A percentile compares a stretch with the other conserved stretches of the same genome.
Evolutionary conservation across 2,113 vertebrate species (phyloP).

Genomic region (Erpornis zantholeuca): DNA sequence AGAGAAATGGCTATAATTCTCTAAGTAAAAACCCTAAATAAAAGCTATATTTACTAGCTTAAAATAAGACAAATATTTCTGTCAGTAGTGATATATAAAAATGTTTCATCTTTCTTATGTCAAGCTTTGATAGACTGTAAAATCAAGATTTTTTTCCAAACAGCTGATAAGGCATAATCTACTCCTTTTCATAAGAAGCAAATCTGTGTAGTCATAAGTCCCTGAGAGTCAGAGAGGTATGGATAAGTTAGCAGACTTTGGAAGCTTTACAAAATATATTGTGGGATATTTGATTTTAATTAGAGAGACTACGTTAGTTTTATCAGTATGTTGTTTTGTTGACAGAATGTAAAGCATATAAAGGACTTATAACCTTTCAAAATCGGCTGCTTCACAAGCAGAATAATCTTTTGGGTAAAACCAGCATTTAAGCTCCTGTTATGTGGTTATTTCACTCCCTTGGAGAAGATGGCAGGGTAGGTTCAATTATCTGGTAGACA

Average conservation of each 20-base stretch:
- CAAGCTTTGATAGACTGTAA: not conserved
- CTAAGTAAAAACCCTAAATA: not conserved
- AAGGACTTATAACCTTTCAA: conserved; percentile 41
- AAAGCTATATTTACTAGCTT: not conserved
- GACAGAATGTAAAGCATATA: conserved; percentile 20
- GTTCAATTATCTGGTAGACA: conserved; percentile 56
- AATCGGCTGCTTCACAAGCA: not conserved
- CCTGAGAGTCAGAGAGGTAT: not conserved
- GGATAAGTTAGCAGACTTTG: not conserved
- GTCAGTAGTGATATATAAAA: not conserved
- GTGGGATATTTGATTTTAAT: conserved; percentile 11
- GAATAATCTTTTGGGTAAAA: conserved; percentile 33
- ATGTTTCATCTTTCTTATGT: not conserved
- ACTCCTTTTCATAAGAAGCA: not conserved
- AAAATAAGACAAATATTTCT: not conserved
- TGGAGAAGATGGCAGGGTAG: conserved; percentile 62
- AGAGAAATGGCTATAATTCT: not conserved
- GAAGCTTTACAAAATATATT: not conserved
- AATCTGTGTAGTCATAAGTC: not conserved
- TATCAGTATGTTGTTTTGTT: conserved; percentile 2
- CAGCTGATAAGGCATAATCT: not conserved
- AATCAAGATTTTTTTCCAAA: not conserved
- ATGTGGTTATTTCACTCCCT: conserved; percentile 43
- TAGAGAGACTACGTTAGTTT: conserved; percentile 37
- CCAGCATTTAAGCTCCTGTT: not conserved